Base-by-base conservation (phyloP, 2,113 vertebrate species). In the Cercocebus atys region DNA sequence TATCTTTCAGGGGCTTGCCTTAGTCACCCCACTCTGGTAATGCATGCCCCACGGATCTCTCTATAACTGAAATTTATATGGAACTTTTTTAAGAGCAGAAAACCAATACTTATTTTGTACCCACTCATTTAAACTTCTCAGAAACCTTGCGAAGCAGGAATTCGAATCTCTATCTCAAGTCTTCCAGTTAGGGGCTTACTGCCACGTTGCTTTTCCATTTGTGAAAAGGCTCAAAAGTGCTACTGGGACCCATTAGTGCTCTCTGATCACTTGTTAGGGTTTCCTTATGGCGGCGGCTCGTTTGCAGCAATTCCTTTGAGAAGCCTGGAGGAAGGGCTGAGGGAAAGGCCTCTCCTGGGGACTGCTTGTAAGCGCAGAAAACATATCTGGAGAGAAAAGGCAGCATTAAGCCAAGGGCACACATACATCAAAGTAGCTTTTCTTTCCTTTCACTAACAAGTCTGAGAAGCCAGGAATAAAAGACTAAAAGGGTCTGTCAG, bases 221-320 rank as follows among this genome's bases (percentile, higher is more conserved):
- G 5, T 17, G 3, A 3, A 4, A 13, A 32, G 55, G 57, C 72
- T 93, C 59, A 43, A 14, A 91, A 70, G 32, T 2, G 12, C n/a
- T 35, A 0, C 35, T 0, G 1, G 1, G 23, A 43, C 40, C 35
- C 11, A 5, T 61, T 9, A 93, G 66, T 2, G 0, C 10, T 47
- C 55, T 88, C 43, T 57, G 43, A 23, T 6, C 59, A 22, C 79
- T 32, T 43, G 66, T 40, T 8, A 90, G 35, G 52, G 11, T 66
- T 88, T 96, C 20, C 22, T 1, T 10, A 3, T 23, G 4, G 52
- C 20, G 40, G 13, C 18, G 73, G 9, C 20, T 90, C 43, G 0
- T 64, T 64, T 70, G 25, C 22, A 86, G 20, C 8, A 25, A 66
- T 45, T 78, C 32, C 27, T 88, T 45, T 55, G 6, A 73, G 80